These are phyloP conservation scores for Helicoverpa armigera DNA, from an alignment of 1,140 invertebrate genomes.

Conservation along the genomic window DNA sequence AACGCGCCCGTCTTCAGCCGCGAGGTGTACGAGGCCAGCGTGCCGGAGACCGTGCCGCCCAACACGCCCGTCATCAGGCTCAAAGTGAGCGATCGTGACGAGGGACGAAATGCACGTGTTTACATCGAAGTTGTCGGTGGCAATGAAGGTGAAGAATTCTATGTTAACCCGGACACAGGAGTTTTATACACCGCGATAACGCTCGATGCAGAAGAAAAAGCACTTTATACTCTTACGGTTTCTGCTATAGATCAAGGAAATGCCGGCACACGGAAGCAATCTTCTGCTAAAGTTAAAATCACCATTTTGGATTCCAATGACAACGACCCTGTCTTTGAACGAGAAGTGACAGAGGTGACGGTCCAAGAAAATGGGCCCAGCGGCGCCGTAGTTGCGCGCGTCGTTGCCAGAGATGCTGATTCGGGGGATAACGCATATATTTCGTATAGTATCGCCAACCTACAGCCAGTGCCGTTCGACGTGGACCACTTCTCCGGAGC, in stretches of 20 bases:
- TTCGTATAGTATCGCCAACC: slow-evolving; percentile 96
- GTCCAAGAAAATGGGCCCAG: slow-evolving; percentile 95
- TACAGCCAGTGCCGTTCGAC: slow-evolving; percentile 96
- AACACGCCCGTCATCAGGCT: slow-evolving; percentile 95
- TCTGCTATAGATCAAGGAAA: slow-evolving; percentile 96
- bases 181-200: slow-evolving; percentile 94
- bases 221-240: slow-evolving; percentile 96
- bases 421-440: slow-evolving; percentile 98
- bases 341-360: slow-evolving; percentile 88
- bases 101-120: slow-evolving; percentile 93
- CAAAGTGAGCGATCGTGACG: slow-evolving; percentile 94
- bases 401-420: slow-evolving; percentile 95
- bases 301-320: slow-evolving; percentile 96
- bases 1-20: slow-evolving; percentile 95
- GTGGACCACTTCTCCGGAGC: slow-evolving; percentile 98
- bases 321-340: slow-evolving; percentile 95
- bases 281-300: slow-evolving; percentile 96
- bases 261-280: slow-evolving; percentile 93
- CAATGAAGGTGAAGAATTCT: slow-evolving; percentile 96
- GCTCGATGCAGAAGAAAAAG: slow-evolving; percentile 95
- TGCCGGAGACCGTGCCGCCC: slow-evolving; percentile 95
- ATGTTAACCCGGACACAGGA: slow-evolving; percentile 95
- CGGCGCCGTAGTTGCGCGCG: slow-evolving; percentile 93
- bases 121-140: slow-evolving; percentile 96
- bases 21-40: slow-evolving; percentile 94